Base-by-base conservation (phyloP, 2,888 invertebrate genomes). In the Nasonia oneida region DNA sequence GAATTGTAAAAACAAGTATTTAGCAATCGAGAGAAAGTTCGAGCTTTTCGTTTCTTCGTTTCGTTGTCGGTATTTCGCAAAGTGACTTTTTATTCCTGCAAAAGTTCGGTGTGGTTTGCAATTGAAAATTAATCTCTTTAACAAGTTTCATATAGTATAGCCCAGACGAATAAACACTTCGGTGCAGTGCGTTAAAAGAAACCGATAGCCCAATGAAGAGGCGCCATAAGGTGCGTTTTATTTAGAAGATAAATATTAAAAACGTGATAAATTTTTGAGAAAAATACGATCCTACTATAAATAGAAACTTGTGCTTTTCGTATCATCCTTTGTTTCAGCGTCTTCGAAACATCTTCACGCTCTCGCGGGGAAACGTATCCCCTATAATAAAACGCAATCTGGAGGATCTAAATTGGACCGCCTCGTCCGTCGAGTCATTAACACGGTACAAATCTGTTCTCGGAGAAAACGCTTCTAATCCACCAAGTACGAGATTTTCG, bases 271-370 rank as follows among this genome's bases (percentile, higher is more conserved):
- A 42, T 47, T 23, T 80, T 74, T 14, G n/a, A 75, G 61, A 73
- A 76, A 76, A 83, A 76, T 39, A 61, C 39, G 42, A 18, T 12
- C 42, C 39, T 53, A 71, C 67, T 83, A 76, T 76, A 76, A 70
- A 77, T 76, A 83, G 82, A 76, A 83, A 70, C 76, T 70, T 83
- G 76, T 23, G 18, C n/a, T 67, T 53, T 82, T 37, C 42, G 53
- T 77, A 76, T 76, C 29, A 12, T 39, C 53, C 42, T 70, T 83
- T 76, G 70, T 76, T 29, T 76, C 1, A 77, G 70, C 23, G 57
- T 61, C n/a, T 29, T 67, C 1, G 8, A 67, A 39, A 37, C 29
- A 29, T 74, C 23, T 47, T 23, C 75, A 10, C 33, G 5, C 18
- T 33, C 23, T 50, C 47, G 1, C 29, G 47, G 47, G 33, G 23